These are phyloP conservation scores for Mormyrops boulengeri DNA, from an alignment of 2,797 vertebrate genomes.

Conservation along the genomic window DNA sequence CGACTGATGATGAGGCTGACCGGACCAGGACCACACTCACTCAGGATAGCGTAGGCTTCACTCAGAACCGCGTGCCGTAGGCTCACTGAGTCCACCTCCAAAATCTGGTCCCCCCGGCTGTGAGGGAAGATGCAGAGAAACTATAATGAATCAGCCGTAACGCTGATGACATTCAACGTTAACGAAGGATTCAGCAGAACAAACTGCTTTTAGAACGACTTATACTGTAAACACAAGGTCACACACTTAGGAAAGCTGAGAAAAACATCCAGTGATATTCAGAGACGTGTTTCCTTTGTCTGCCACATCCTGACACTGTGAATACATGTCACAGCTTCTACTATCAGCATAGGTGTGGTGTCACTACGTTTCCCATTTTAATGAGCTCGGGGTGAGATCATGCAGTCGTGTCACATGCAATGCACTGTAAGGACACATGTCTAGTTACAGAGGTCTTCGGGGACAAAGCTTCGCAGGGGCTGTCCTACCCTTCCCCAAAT, in stretches of 20 bases:
- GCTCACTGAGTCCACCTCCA: slow-evolving; percentile 88
- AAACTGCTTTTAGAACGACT: neutral
- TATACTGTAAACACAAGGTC: neutral
- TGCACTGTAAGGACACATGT: neutral
- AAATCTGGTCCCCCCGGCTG: slow-evolving; percentile 89
- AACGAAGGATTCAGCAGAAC: neutral
- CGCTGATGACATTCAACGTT: neutral
- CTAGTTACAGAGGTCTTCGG: neutral
- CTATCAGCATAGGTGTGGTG: neutral
- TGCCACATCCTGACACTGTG: neutral
- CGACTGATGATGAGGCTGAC: slow-evolving; percentile 89
- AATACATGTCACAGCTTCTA: neutral
- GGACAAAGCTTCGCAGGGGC: neutral
- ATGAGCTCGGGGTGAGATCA: neutral
- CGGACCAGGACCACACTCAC: slow-evolving; percentile 85
- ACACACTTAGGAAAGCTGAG: neutral
- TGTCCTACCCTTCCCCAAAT: slow-evolving; percentile 42
- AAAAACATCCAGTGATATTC: neutral
- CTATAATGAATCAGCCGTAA: neutral
- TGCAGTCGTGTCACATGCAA: neutral
- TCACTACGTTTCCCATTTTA: neutral
- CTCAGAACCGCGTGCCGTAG: slow-evolving; percentile 82
- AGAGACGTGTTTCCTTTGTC: neutral
- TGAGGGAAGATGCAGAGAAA: neutral
- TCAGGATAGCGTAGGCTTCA: slow-evolving; percentile 87